A percentile compares a stretch with the other conserved stretches of the same genome.
Conservation (phyloP, 1,140 invertebrate species). For the Artemia franciscana region DNA sequence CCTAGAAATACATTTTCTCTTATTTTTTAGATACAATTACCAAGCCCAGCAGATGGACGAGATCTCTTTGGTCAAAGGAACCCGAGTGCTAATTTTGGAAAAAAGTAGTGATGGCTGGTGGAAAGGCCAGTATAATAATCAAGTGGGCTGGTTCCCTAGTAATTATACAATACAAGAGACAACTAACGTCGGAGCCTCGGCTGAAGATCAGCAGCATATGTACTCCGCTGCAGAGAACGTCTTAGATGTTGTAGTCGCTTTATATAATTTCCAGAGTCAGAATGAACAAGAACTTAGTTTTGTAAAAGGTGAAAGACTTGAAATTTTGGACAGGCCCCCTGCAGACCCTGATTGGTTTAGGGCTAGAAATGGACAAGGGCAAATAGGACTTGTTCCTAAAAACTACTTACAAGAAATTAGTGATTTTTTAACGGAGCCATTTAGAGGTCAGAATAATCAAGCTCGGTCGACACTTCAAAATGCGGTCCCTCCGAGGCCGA, state of each 20-base stretch:
- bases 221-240: conserved; percentile 80
- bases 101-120: conserved; percentile 99
- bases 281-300: conserved; percentile 93
- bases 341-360: conserved; percentile 97
- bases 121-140: conserved; percentile 64
- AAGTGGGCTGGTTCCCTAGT: conserved; percentile 83
- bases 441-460: conserved; percentile 25
- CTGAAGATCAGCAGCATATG: conserved; percentile 57
- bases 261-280: conserved; percentile 48
- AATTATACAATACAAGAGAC: conserved; percentile 86
- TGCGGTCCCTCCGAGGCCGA: background rate
- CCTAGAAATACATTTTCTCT: too few species aligned
- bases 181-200: conserved; percentile 25
- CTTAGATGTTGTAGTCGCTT: conserved; percentile 73
- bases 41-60: conserved; percentile 92
- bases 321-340: conserved; percentile 78
- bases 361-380: conserved; percentile 72
- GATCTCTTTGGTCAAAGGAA: conserved; percentile 70
- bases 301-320: conserved; percentile 78
- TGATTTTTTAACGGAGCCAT: conserved; percentile 61
- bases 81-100: conserved; percentile 77
- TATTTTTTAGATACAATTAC: conserved; percentile 72
- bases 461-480: background rate
- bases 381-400: conserved; percentile 72
- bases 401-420: conserved; percentile 80